phyloP scores from a whole-genome alignment of 2,797 vertebrate genomes.

The Enteromius radiatus region DNA sequence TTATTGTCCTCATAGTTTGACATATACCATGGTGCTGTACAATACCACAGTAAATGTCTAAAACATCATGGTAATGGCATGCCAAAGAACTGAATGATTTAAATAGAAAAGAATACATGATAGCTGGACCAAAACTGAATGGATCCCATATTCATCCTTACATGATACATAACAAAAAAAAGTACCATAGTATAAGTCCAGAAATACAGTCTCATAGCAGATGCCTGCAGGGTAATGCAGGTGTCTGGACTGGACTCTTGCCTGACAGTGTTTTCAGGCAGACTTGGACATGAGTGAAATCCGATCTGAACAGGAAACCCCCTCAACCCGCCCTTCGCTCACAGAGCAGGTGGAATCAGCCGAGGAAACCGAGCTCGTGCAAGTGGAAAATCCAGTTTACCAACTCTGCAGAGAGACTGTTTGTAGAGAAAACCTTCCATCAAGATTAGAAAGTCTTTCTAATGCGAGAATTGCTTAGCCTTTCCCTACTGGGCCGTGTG shows the following conservation, averaged over 20 bases:
- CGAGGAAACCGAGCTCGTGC: conserved; percentile 26
- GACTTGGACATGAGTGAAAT: conserved; percentile 23
- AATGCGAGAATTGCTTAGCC: conserved; percentile 67
- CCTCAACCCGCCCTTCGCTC: neutral
- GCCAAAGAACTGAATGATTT: neutral
- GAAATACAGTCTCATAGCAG: neutral
- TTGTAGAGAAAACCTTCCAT: conserved; percentile 56
- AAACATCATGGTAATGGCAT: no score
- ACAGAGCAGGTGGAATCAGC: conserved; percentile 46
- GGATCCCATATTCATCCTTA: neutral
- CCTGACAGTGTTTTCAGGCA: conserved; percentile 7
- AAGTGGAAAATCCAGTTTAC: conserved; percentile 70
- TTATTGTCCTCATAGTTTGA: no score
- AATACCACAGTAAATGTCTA: no score
- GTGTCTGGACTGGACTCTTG: conserved; percentile 23
- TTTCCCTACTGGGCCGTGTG: conserved; percentile 25
- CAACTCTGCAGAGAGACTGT: conserved; percentile 61
- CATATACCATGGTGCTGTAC: no score
- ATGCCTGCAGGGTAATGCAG: neutral
- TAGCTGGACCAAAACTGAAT: neutral
- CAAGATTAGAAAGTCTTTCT: conserved; percentile 73
- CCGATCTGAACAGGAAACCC: conserved; percentile 4
- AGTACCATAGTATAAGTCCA: neutral
- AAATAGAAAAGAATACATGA: no score
- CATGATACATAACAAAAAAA: neutral